These are phyloP conservation scores for Rissa tridactyla DNA, from an alignment of 2,113 vertebrate species.

Conservation along the genomic window DNA sequence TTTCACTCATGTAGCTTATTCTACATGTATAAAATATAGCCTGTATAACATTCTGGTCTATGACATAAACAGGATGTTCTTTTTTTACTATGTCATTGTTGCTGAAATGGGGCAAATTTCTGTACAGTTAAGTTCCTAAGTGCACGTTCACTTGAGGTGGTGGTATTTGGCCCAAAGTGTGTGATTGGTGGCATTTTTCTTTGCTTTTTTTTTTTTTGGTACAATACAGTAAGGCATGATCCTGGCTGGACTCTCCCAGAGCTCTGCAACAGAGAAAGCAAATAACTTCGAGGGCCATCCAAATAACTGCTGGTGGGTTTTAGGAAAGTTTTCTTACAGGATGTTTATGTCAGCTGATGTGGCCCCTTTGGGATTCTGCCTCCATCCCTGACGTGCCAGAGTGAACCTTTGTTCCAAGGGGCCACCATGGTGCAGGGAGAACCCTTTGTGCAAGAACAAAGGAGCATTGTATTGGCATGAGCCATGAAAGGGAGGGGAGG, in stretches of 20 bases:
- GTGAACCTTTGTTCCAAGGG: conserved; percentile 17
- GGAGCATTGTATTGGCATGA: neutral
- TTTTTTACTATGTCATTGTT: neutral
- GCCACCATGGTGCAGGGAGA: neutral
- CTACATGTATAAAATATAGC: rapidly evolving
- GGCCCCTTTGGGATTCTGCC: neutral
- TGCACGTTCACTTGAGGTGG: neutral
- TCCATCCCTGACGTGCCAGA: neutral
- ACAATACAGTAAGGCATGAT: neutral
- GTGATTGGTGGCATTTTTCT: neutral
- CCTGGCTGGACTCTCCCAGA: neutral
- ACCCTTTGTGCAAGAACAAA: conserved; percentile 45
- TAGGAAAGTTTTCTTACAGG: neutral
- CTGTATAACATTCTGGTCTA: neutral
- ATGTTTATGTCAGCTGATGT: neutral
- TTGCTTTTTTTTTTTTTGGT: neutral
- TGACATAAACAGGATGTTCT: neutral
- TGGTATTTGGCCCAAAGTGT: neutral
- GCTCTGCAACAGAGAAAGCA: neutral
- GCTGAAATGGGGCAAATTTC: neutral
- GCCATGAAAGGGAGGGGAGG: neutral
- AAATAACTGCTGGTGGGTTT: neutral
- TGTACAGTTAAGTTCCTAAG: neutral
- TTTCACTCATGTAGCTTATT: neutral
- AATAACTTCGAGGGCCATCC: neutral